Conservation (phyloP, 1,140 invertebrate species). For the Helicoverpa zea region DNA sequence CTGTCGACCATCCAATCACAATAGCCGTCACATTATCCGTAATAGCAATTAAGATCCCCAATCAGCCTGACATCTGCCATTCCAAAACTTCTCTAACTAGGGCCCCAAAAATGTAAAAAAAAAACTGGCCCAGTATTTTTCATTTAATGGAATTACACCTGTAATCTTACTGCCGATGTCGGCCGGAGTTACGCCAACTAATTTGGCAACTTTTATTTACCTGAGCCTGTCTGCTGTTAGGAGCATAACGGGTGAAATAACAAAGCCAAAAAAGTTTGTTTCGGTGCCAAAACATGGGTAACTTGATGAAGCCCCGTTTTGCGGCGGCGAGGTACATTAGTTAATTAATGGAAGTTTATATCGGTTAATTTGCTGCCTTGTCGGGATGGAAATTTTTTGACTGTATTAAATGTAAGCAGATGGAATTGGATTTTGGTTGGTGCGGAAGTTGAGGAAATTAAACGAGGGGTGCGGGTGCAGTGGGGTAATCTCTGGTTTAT, state of each 20-base stretch:
- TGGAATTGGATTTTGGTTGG: constrained; percentile 18
- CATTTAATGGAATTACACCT: constrained; percentile 40
- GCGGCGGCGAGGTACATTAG: constrained; percentile 31
- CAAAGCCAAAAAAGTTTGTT: constrained; percentile 31
- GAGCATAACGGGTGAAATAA: constrained; percentile 36
- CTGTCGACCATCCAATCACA: neutral
- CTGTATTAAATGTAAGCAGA: constrained; percentile 10
- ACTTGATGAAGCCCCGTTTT: constrained; percentile 40
- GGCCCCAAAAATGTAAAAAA: neutral
- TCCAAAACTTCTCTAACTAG: constrained; percentile 15
- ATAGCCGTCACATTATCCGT: constrained; percentile 11
- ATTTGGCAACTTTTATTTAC: constrained; percentile 46
- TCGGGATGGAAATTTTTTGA: constrained; percentile 18
- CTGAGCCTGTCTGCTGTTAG: constrained; percentile 30
- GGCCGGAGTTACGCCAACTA: constrained; percentile 39
- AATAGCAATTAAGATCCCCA: constrained; percentile 30
- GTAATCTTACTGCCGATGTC: constrained; percentile 34
- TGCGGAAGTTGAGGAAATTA: constrained; percentile 26
- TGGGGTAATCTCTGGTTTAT: neutral
- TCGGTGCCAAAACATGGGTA: constrained; percentile 32
- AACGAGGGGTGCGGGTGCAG: neutral
- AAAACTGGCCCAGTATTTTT: constrained; percentile 36
- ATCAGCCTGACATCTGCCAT: constrained; percentile 35
- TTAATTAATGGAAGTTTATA: constrained; percentile 43
- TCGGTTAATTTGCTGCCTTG: constrained; percentile 28